These are phyloP conservation scores for Pangasius krempfi DNA, from an alignment of 2,797 vertebrate species.

Conservation along the genomic window DNA sequence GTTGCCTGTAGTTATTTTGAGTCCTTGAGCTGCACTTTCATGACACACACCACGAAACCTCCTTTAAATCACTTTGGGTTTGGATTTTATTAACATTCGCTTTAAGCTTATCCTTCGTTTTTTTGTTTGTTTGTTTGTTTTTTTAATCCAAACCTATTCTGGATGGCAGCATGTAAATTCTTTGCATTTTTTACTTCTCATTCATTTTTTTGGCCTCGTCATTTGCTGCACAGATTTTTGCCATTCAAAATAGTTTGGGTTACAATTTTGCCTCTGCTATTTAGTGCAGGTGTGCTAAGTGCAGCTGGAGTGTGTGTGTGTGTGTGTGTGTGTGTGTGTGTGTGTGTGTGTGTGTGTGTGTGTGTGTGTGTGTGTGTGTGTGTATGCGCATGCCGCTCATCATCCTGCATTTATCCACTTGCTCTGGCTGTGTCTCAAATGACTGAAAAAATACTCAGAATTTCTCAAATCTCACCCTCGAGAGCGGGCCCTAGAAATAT, in stretches of 20 bases:
- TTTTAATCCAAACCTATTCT: slow-evolving; percentile 46
- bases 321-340: slow-evolving; percentile 7
- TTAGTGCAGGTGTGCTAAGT: slow-evolving; percentile 36
- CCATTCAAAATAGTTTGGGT: slow-evolving; percentile 56
- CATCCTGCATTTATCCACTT: slow-evolving; percentile 38
- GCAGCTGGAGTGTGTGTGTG: slow-evolving; percentile 31
- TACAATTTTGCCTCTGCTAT: slow-evolving; percentile 26
- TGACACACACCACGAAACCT: slow-evolving; percentile 7
- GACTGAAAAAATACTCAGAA: slow-evolving; percentile 23
- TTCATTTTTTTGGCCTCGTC: background rate
- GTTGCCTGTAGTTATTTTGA: slow-evolving; percentile 47
- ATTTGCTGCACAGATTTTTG: background rate
- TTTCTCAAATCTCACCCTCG: slow-evolving; percentile 51
- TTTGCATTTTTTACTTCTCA: background rate
- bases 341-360: background rate
- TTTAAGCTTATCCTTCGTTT: background rate
- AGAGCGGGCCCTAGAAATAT: background rate
- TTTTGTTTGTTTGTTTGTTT: background rate
- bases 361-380: too few species aligned
- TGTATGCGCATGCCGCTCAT: slow-evolving; percentile 48
- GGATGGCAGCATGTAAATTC: slow-evolving; percentile 37
- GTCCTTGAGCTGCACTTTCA: slow-evolving; percentile 38
- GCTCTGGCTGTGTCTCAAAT: slow-evolving; percentile 45
- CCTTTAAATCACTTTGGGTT: slow-evolving; percentile 33
- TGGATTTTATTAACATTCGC: slow-evolving; percentile 25